Base-by-base conservation (phyloP, 2,113 vertebrate genomes). In the Triplophysa dalaica region DNA sequence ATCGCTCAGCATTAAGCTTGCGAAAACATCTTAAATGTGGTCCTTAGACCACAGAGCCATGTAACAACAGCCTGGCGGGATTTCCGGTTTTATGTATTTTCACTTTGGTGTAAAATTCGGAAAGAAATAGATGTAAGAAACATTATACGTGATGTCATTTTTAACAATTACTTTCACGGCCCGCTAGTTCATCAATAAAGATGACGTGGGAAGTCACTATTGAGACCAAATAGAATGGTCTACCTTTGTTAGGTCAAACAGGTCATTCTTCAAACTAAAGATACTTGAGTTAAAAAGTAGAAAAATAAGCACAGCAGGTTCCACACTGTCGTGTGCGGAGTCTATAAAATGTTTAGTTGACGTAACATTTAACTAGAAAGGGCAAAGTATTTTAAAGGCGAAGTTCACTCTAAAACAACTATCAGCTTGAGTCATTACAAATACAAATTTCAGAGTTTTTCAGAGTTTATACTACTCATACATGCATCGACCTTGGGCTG, bases 11-110 rank as follows among this genome's bases (percentile, higher is more conserved):
- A 12, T 16, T 62, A 62, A 61, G 58, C 58, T 62, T 48, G 22
- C 50, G 12, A 52, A 70, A 70, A 70, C 69, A 70, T 70, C 50
- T 33, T 70, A 48, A 75, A 75, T 45, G 41, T 45, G 38, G 41
- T 43, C 8, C 38, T n/a, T 26, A 63, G 21, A 75, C 72, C 72
- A 48, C 58, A 48, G 38, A 75, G 58, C 38, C 56, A 63, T 62
- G 72, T 48, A 63, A 75, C 70, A 73, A 73, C 54, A 73, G 70
- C 14, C 54, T 60, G 54, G 70, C 70, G 41, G 70, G 54, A 60
- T 41, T 60, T 54, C 70, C 70, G 56, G 24, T 58, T 5, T n/a
- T 60, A 73, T 73, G 50, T 58, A 6, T 73, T 43, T 73, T 41
- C 70, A 43, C n/a, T 73, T n/a, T 6, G 1, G 54, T 73, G 33